These are phyloP conservation scores for Meteorus sp. DNA, from an alignment of 1,140 invertebrate genomes.

Conservation along the genomic window DNA sequence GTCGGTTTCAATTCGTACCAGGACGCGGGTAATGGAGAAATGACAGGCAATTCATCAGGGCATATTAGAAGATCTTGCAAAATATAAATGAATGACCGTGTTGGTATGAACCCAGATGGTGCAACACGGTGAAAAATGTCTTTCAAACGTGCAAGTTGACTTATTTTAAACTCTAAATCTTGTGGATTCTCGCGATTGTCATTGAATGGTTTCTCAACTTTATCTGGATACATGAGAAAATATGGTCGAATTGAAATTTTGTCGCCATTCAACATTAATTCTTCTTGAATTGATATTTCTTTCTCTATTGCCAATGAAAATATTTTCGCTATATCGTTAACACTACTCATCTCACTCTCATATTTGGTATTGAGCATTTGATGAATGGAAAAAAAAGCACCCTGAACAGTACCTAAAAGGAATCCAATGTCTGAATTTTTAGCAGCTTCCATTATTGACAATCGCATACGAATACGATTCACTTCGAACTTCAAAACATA, in stretches of 20 bases:
- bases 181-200: conserved; percentile 34
- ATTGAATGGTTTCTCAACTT: conserved; percentile 28
- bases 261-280: conserved; percentile 56
- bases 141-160: conserved; percentile 57
- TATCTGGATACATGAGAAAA: conserved; percentile 45
- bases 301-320: conserved; percentile 63
- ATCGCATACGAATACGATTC: conserved; percentile 51
- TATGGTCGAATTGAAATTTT: conserved; percentile 54
- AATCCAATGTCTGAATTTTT: conserved; percentile 55
- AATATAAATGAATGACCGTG: conserved; percentile 59
- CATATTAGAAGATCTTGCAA: conserved; percentile 62
- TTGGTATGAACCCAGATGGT: conserved; percentile 58
- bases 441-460: conserved; percentile 49
- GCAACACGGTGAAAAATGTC: conserved; percentile 59
- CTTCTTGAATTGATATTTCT: conserved; percentile 52
- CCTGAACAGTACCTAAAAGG: conserved; percentile 51
- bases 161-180: conserved; percentile 53
- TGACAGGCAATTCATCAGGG: conserved; percentile 10
- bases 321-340: conserved; percentile 59
- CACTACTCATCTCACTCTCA: conserved; percentile 59
- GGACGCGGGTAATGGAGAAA: conserved; percentile 52
- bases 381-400: conserved; percentile 20
- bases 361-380: conserved; percentile 42
- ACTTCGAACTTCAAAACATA: conserved; percentile 61
- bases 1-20: conserved; percentile 60